Evolutionary conservation across 2,113 vertebrate genomes (phyloP).

Genomic region (Tetraodon nigroviridis): DNA sequence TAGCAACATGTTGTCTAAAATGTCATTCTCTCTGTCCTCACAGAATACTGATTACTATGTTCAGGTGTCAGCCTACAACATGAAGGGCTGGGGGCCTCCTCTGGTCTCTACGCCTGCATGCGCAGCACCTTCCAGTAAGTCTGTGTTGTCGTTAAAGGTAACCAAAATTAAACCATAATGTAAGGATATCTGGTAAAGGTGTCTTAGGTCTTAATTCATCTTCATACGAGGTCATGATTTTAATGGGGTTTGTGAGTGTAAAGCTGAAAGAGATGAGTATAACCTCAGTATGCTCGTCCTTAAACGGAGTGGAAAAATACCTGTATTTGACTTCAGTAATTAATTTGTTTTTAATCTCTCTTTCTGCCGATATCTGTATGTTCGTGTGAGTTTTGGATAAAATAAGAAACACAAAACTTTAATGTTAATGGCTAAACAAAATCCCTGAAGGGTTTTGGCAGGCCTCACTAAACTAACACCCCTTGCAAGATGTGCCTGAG

Average conservation of each 20-base stretch:
- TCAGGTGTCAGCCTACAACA: conserved; percentile 87
- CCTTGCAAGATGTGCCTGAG: conserved; percentile 8
- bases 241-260: too few species aligned
- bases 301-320: too few species aligned
- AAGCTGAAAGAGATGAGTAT: too few species aligned
- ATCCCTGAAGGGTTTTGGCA: conserved; percentile 14
- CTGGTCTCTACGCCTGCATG: conserved; percentile 76
- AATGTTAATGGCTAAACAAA: conserved; percentile 5
- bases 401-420: conserved; percentile 12
- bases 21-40: conserved; percentile 40
- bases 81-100: conserved; percentile 87
- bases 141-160: neutral
- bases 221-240: too few species aligned
- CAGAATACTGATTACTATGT: conserved; percentile 82
- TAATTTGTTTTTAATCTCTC: too few species aligned
- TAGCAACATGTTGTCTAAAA: neutral
- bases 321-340: too few species aligned
- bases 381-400: conserved; percentile 11
- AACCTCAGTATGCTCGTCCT: too few species aligned
- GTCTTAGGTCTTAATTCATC: too few species aligned
- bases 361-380: neutral
- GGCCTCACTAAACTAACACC: conserved; percentile 23
- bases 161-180: too few species aligned
- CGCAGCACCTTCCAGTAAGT: conserved; percentile 86
- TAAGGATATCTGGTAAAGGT: too few species aligned